Base-by-base conservation (phyloP, 2,888 invertebrate genomes). In the Protodeltote pygarga region DNA sequence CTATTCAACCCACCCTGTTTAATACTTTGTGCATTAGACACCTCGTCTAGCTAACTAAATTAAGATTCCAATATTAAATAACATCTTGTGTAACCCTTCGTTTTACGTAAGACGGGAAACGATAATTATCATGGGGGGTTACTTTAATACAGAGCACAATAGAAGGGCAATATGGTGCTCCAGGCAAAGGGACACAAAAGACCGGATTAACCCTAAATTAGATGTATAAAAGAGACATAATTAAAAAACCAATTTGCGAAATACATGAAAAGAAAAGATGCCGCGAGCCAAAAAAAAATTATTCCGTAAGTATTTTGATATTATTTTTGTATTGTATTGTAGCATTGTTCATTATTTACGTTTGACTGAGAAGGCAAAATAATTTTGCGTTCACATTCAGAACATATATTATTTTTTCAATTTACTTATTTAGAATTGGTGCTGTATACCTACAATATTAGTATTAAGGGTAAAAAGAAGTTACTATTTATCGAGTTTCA, bases 191-290 rank as follows among this genome's bases (percentile, higher is more conserved):
- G 54, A 62, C 51, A 75, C 72, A 76, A 71, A 73, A 65, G 65
- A 62, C 65, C 55, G 72, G 75, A 75, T 75, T 74, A 79, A 75
- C 72, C 71, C 73, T 75, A 77, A 81, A 80, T 81, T 77, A 79
- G 78, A 75, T 65, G 73, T 75, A 75, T 74, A 81, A 79, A 77
- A 78, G 75, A 76, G 71, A 71, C 71, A 76, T 84, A 85, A 86
- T 86, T 86, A 86, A 86, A 85, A 85, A 85, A 79, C 71, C 78
- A 84, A 85, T 83, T 85, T 84, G 64, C 53, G 45, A 65, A 69
- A 55, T 60, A 66, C 47, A 60, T 47, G 63, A 39, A 44, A 35
- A 42, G 48, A 68, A 65, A 62, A 68, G 54, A 71, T 48, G 59
- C 69, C 67, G 51, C 53, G 37, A 64, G 62, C 67, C n/a, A 51